Evolutionary conservation across 1,140 invertebrate species (phyloP), one percentile per base, ranked within the genome.

Genomic region (Antheraea mylitta): DNA sequence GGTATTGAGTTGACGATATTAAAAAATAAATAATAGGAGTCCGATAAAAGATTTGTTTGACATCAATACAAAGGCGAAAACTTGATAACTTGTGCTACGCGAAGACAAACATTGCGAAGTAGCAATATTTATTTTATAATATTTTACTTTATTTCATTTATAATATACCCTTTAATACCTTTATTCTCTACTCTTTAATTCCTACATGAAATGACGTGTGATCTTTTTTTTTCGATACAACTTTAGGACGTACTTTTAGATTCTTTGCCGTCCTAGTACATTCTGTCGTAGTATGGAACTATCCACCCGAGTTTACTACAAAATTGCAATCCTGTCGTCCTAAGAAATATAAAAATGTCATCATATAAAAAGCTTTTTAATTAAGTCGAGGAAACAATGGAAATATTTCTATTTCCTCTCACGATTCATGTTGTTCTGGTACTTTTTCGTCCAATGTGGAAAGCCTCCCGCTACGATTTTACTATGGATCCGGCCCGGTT

Each of bases 11-110:
- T 10, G 16, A 1, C 45, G 45, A 53, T 13, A 53, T 53, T 53
- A 53, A 53, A 53, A 53, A 53, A 53, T 53, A 53, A 53, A 53
- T 53, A 53, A 53, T 53, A 53, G 45, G 16, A 53, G 45, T 16
- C 16, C 45, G 45, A 16, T 53, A 53, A 16, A 53, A 53, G 6
- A 53, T 53, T 53, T 53, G 45, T 53, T 53, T 53, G 45, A 53
- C 45, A 53, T n/a, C 45, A 16, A 53, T 53, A 16, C 45, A 53
- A 53, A 53, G 11, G 45, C 45, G 13, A 53, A 53, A 53, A 53
- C 11, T 42, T 42, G 38, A 42, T 42, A 42, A 42, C 2, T 42
- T 42, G 16, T 53, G 16, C 16, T 16, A n/a, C 45, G 16, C 3
- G 13, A 13, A 13, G 45, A 16, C 11, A 53, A 53, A 16, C 45